Evolutionary conservation across 2,113 vertebrate species (phyloP).

Genomic region (Ictidomys tridecemlineatus): DNA sequence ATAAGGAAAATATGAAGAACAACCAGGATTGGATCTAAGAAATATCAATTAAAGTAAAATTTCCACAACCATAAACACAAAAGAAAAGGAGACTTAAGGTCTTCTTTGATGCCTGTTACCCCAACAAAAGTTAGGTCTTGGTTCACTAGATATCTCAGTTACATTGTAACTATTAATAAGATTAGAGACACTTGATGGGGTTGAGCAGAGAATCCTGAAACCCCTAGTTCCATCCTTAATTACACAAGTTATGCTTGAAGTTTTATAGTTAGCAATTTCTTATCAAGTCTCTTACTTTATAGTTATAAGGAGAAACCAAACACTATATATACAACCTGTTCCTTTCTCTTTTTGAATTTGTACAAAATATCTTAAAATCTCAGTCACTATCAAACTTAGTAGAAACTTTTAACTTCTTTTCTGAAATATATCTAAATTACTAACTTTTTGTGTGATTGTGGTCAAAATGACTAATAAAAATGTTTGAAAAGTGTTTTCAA

Average conservation of each 20-base stretch:
- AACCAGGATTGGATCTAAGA: neutral
- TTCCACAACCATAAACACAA: neutral
- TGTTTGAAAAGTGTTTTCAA: conserved; percentile 21
- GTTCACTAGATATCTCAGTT: neutral
- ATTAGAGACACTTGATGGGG: neutral
- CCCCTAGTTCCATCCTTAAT: neutral
- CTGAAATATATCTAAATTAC: no score
- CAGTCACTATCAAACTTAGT: neutral
- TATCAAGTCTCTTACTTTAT: neutral
- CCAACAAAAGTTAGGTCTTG: neutral
- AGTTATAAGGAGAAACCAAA: neutral
- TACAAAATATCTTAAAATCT: neutral
- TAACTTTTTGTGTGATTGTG: neutral
- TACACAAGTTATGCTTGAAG: neutral
- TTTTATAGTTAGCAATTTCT: neutral
- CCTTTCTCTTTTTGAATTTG: neutral
- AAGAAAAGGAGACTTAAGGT: neutral
- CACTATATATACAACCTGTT: neutral
- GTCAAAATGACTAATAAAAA: neutral
- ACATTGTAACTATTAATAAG: neutral
- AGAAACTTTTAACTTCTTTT: neutral
- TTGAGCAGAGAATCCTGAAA: neutral
- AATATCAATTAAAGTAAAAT: neutral
- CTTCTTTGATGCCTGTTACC: neutral
- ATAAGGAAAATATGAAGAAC: neutral